A percentile compares a stretch with the other conserved stretches of the same genome.
phyloP scores from a whole-genome alignment of 2,888 invertebrate species.

The Xanthostigma xanthostigma region DNA sequence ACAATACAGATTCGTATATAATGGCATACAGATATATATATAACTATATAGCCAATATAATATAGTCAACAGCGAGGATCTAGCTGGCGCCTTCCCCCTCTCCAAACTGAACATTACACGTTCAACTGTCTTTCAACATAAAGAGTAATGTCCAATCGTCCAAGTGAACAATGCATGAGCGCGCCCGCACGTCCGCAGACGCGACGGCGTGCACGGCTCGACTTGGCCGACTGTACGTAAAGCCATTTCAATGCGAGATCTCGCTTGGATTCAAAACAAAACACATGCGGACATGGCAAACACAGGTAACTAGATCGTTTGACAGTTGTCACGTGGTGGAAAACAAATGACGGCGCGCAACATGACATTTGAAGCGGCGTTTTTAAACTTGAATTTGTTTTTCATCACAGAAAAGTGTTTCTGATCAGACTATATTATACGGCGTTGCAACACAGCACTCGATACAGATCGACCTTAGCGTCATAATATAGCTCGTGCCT shows the following conservation, averaged over 20 bases:
- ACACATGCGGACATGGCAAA: conserved; percentile 29
- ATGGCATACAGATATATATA: neutral
- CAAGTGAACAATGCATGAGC: conserved; percentile 17
- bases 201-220: conserved; percentile 12
- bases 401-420: too few relatives aligned
- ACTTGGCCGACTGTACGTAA: conserved; percentile 26
- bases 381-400: too few relatives aligned
- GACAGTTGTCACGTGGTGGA: conserved; percentile 29
- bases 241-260: conserved; percentile 32
- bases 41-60: conserved; percentile 5
- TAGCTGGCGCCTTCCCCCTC: conserved; percentile 26
- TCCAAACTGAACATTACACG: conserved; percentile 11
- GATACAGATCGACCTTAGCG: too few relatives aligned
- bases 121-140: conserved; percentile 21
- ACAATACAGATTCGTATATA: too few relatives aligned
- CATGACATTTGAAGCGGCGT: too few relatives aligned
- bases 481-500: too few relatives aligned
- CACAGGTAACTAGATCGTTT: conserved; percentile 31
- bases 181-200: conserved; percentile 8
- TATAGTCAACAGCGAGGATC: conserved; percentile 25
- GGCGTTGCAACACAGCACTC: too few relatives aligned
- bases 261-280: conserved; percentile 32
- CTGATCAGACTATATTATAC: too few relatives aligned
- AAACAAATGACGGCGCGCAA: too few relatives aligned
- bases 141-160: conserved; percentile 27